Percentiles rank a stretch among this genome's conserved stretches.
phyloP scores from a whole-genome alignment of 1,140 invertebrate species.

The Panagrolaimus sp. region DNA sequence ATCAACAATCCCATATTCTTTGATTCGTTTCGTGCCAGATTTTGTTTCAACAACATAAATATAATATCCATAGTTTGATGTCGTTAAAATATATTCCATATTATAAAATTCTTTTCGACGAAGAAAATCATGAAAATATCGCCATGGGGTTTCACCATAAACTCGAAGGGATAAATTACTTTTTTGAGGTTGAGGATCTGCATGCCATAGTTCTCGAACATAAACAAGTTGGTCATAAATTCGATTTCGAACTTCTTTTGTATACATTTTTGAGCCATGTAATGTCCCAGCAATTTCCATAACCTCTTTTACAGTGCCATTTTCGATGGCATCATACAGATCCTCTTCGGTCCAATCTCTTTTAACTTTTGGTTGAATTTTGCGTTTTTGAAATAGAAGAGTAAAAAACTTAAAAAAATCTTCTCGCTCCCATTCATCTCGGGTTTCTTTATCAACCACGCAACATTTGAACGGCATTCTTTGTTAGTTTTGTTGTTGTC shows the following conservation, averaged over 20 bases:
- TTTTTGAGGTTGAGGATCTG: neutral
- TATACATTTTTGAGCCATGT: neutral
- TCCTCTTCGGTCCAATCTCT: neutral
- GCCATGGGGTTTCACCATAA: neutral
- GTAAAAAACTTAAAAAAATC: conserved; percentile 11
- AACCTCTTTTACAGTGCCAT: neutral
- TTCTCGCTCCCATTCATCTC: conserved; percentile 1
- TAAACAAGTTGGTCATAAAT: neutral
- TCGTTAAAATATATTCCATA: neutral
- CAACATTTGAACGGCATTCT: too few relatives aligned
- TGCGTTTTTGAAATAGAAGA: neutral
- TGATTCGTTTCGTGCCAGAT: neutral
- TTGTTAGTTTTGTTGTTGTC: too few relatives aligned
- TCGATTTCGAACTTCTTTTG: neutral
- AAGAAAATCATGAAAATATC: conserved; percentile 7
- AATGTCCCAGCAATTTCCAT: neutral
- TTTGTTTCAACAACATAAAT: neutral
- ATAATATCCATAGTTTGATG: neutral
- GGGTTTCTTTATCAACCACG: too few relatives aligned
- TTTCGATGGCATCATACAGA: conserved; percentile 11
- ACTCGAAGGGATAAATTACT: neutral
- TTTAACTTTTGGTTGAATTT: neutral
- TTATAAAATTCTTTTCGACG: neutral
- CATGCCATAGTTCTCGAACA: conserved; percentile 7
- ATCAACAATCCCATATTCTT: conserved; percentile 11